Percentiles rank a stretch among this genome's conserved stretches.
phyloP scores from a whole-genome alignment of 2,113 vertebrate genomes.

The Damaliscus lunatus region DNA sequence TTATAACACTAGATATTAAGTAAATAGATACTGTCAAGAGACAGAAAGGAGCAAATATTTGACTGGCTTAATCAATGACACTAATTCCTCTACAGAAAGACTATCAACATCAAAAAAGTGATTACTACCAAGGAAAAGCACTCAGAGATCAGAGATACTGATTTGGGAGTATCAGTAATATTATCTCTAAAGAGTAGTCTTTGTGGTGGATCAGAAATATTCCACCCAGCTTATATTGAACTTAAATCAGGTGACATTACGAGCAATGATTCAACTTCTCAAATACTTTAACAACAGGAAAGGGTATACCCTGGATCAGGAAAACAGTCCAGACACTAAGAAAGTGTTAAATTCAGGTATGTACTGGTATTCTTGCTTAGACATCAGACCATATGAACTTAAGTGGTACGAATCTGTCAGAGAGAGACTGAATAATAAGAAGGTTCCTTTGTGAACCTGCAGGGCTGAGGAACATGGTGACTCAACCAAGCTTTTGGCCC shows the following conservation, averaged over 20 bases:
- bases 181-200: not conserved
- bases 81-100: conserved; percentile 20
- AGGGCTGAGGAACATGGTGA: not conserved
- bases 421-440: conserved; percentile 1
- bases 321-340: not conserved
- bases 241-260: conserved; percentile 20
- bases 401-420: not conserved
- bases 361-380: not conserved
- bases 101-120: not conserved
- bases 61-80: conserved; percentile 4
- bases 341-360: not conserved
- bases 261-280: not conserved
- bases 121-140: not conserved
- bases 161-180: not conserved
- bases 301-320: not conserved
- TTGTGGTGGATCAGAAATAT: not conserved
- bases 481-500: not conserved
- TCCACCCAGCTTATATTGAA: not conserved
- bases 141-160: not conserved
- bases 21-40: not conserved
- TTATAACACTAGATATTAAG: not conserved
- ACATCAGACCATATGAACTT: not conserved
- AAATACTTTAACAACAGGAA: not conserved
- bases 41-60: not conserved
- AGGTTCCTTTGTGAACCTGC: not conserved